Percentiles rank a stretch among this genome's conserved stretches.
phyloP scores from a whole-genome alignment of 2,888 invertebrate genomes.

The Coenonympha glycerion region DNA sequence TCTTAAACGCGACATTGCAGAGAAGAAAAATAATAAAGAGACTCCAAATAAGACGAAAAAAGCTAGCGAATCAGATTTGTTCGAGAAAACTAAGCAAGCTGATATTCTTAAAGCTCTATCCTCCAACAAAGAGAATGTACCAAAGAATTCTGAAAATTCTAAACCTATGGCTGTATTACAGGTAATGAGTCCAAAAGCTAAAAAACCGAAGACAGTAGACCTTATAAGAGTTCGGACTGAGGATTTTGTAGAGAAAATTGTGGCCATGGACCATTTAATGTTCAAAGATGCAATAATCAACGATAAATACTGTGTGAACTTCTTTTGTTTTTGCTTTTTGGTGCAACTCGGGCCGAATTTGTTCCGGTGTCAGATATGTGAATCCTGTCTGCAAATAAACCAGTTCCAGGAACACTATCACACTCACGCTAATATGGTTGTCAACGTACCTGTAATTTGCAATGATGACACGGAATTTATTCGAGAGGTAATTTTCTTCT shows the following conservation, averaged over 20 bases:
- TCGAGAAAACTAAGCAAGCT: neutral
- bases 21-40: slow-evolving; percentile 28
- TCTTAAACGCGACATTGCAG: neutral
- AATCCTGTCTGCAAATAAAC: slow-evolving; percentile 4
- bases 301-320: slow-evolving; percentile 33
- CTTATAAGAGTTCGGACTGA: slow-evolving; percentile 9
- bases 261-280: slow-evolving; percentile 15
- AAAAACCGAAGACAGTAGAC: slow-evolving; percentile 8
- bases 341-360: neutral
- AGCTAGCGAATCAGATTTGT: neutral
- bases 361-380: slow-evolving; percentile 32
- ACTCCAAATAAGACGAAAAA: slow-evolving; percentile 26
- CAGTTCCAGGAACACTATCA: slow-evolving; percentile 25
- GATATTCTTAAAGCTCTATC: neutral
- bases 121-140: neutral
- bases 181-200: neutral
- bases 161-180: neutral
- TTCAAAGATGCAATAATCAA: slow-evolving; percentile 35
- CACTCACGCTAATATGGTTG: slow-evolving; percentile 18
- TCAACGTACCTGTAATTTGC: slow-evolving; percentile 27
- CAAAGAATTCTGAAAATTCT: neutral
- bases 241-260: slow-evolving; percentile 23
- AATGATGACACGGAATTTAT: slow-evolving; percentile 41
- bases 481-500: slow-evolving; percentile 44
- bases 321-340: slow-evolving; percentile 29